Evolutionary conservation across 2,797 vertebrate genomes (phyloP), one percentile per base, ranked within the genome.

Genomic region (Mionectes olivaceus): DNA sequence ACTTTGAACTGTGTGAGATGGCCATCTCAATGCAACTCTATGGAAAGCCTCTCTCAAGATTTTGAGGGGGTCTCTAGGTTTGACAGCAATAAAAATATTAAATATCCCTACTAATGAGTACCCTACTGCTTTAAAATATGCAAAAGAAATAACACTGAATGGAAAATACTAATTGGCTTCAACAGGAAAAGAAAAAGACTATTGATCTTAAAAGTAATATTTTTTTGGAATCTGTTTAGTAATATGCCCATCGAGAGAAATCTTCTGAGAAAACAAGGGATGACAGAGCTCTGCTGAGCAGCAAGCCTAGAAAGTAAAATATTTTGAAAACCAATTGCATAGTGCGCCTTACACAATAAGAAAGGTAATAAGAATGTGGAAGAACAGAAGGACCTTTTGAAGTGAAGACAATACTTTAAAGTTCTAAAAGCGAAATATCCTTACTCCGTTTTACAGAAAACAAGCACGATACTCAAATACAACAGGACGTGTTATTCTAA

Each of bases 181-280:
- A 85, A 47, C 7, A 75, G 3, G 19, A 85, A 70, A 68, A 61
- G 13, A 79, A 83, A 77, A 81, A 63, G 1, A 44, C 74, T 37
- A 53, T 9, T 70, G 15, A 52, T 77, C 25, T 91, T 60, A 59
- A 86, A 94, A 63, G 24, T 1, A 70, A 27, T 6, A 14, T 3
- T 43, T 39, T 71, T 89, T 63, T 49, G 0, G 4, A 85, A 87
- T 76, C 61, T 75, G 32, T 27, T 89, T 37, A 60, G 41, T 55
- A 83, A 59, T 55, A 55, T 0, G 0, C 3, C 11, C 19, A 23
- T 13, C 44, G 41, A 67, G 35, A 86, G 32, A 90, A 90, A 90
- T 73, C 24, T 78, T 35, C n/a, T 53, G 63, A 84, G 35, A 85
- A 95, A 86, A 88, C 63, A 76, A 83, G 81, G 25, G 25, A 82